Evolutionary conservation across 2,113 vertebrate genomes (phyloP).

Genomic region (Pluvianellus socialis): DNA sequence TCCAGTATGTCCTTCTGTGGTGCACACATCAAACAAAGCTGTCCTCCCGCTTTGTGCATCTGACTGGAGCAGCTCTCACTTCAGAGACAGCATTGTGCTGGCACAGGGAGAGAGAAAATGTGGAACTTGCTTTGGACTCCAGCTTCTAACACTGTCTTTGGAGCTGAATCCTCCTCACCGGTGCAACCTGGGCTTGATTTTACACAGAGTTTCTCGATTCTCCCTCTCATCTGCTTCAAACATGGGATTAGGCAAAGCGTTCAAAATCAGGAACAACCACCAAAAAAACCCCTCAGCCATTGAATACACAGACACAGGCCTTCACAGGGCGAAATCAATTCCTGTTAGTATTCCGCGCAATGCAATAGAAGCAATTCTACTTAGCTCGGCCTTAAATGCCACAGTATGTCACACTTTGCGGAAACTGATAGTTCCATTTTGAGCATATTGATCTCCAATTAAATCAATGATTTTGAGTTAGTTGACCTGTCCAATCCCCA

Average conservation of each 20-base stretch:
- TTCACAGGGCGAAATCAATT: conserved; percentile 5
- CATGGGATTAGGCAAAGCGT: neutral
- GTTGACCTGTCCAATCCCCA: neutral
- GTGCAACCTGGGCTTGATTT: neutral
- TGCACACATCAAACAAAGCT: neutral
- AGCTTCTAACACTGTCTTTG: neutral
- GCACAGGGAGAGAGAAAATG: neutral
- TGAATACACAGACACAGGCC: neutral
- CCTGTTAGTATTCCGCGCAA: neutral
- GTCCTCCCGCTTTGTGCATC: neutral
- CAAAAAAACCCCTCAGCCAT: neutral
- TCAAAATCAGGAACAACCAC: neutral
- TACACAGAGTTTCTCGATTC: neutral
- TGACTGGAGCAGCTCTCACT: neutral
- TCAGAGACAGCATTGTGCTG: neutral
- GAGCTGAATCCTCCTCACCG: neutral
- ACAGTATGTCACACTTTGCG: neutral
- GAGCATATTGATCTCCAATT: neutral
- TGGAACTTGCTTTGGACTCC: neutral
- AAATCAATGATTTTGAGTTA: neutral
- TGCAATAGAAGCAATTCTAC: neutral
- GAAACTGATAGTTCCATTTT: neutral
- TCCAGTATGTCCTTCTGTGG: neutral
- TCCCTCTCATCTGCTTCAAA: neutral
- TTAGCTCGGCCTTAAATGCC: conserved; percentile 30